Base-by-base conservation (phyloP, 2,888 invertebrate genomes). In the Hirtodrosophila histrioides region DNA sequence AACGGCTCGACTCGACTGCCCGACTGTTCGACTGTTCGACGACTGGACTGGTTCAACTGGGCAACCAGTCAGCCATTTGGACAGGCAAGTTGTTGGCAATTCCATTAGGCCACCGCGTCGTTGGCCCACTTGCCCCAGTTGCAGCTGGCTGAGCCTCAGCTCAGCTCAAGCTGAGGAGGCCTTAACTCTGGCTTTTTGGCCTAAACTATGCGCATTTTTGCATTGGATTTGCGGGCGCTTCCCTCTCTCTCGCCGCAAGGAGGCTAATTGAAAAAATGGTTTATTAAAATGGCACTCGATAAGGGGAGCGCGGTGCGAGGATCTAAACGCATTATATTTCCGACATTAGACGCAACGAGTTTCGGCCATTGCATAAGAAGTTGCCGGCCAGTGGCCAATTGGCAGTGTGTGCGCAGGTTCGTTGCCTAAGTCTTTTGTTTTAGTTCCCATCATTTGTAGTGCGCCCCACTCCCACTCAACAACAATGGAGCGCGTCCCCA, bases 241-340 rank as follows among this genome's bases (percentile, higher is more conserved):
- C 44, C 61, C 27, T 24, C 11, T 23, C 64, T 57, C 43, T 49
- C 35, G 37, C 51, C 39, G 24, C 35, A 58, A 54, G 60, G 36
- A 57, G 76, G 67, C 71, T 86, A 84, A 86, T 84, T 84, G 79
- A 84, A 77, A 84, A 84, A 81, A 83, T 83, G 69, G 84, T 80
- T 83, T 83, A 83, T 80, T 80, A 83, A 86, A 80, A 76, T 74
- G 75, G 73, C 73, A 73, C 78, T 72, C 78, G 66, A 71, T 73
- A 74, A 74, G 67, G 56, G 10, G 50, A 45, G 50, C 35, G 23
- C 9, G 17, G 41, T 31, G 31, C 23, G 46, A 31, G 51, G 48
- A 49, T 40, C 12, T 39, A 49, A 82, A 78, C 85, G 75, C 81
- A 77, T 77, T 77, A 81, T 70, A 80, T 86, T 86, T 83, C 80